Percentiles rank a stretch among this genome's conserved stretches.
These are phyloP conservation scores for Thecocarcelia acutangulata DNA, from an alignment of 2,888 invertebrate genomes.

Conservation along the genomic window DNA sequence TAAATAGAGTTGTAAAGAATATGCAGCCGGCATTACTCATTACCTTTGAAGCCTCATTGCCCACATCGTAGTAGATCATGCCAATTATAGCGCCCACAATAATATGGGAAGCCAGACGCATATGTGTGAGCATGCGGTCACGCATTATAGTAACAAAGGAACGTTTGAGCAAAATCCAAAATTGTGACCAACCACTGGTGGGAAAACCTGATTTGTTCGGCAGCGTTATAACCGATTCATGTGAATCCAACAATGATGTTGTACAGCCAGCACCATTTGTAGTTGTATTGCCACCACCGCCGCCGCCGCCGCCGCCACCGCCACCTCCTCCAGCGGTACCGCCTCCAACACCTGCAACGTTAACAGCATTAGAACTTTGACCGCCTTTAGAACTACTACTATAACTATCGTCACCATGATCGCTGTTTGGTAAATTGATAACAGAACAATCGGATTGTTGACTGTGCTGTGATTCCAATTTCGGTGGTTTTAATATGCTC, in stretches of 20 bases:
- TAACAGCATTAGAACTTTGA: slow-evolving; percentile 81
- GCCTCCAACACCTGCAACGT: slow-evolving; percentile 80
- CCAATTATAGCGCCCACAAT: slow-evolving; percentile 95
- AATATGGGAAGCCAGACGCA: slow-evolving; percentile 88
- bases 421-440: slow-evolving; percentile 72
- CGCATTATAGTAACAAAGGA: slow-evolving; percentile 91
- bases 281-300: slow-evolving; percentile 72
- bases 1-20: slow-evolving; percentile 97
- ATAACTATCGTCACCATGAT: slow-evolving; percentile 74
- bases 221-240: slow-evolving; percentile 86
- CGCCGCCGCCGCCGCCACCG: slow-evolving; percentile 80
- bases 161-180: slow-evolving; percentile 92
- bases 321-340: slow-evolving; percentile 76
- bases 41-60: slow-evolving; percentile 95
- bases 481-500: slow-evolving; percentile 82
- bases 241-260: slow-evolving; percentile 87
- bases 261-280: slow-evolving; percentile 85
- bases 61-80: slow-evolving; percentile 95
- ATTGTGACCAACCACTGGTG: slow-evolving; percentile 91
- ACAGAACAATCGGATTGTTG: slow-evolving; percentile 79
- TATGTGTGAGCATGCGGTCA: slow-evolving; percentile 93
- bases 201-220: slow-evolving; percentile 88
- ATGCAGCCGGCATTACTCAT: slow-evolving; percentile 97
- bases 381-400: slow-evolving; percentile 76
- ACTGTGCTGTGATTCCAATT: slow-evolving; percentile 77